Percentiles rank a stretch among this genome's conserved stretches.
These are phyloP conservation scores for Mylabris phalerata DNA, from an alignment of 1,140 invertebrate genomes.

Conservation along the genomic window DNA sequence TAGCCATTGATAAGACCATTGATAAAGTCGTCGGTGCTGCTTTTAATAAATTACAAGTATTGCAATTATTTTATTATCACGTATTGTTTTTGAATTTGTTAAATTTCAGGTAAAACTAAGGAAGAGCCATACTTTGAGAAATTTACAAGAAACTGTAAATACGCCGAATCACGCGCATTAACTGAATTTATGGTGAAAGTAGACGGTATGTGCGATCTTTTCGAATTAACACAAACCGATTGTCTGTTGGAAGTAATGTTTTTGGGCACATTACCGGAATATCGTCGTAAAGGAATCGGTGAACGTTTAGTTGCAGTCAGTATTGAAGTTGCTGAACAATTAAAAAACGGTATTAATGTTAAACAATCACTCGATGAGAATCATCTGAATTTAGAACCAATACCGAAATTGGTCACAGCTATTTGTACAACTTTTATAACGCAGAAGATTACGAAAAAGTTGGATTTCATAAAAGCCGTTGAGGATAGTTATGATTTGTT, in stretches of 20 bases:
- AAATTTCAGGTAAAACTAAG: too few species aligned
- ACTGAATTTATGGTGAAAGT: constrained; percentile 31
- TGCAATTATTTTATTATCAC: too few species aligned
- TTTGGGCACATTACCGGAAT: constrained; percentile 46
- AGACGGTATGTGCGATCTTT: constrained; percentile 50
- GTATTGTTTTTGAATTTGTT: too few species aligned
- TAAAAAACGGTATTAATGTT: constrained; percentile 44
- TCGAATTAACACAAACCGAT: constrained; percentile 49
- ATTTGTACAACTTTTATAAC: constrained; percentile 50
- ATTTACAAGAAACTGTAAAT: not conserved
- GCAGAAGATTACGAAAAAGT: constrained; percentile 46
- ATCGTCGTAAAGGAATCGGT: constrained; percentile 46
- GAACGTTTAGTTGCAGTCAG: constrained; percentile 45
- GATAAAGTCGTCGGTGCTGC: constrained; percentile 41
- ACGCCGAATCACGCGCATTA: not conserved
- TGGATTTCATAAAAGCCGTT: constrained; percentile 48
- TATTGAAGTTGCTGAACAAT: constrained; percentile 45
- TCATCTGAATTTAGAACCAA: constrained; percentile 40
- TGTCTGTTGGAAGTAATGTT: constrained; percentile 60
- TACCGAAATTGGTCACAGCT: constrained; percentile 50
- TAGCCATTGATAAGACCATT: constrained; percentile 47
- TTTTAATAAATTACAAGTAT: too few species aligned
- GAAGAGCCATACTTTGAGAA: not conserved
- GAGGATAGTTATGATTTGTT: constrained; percentile 34
- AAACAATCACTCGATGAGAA: constrained; percentile 34